Evolutionary conservation across 2,113 vertebrate genomes (phyloP), one percentile per base, ranked within the genome.

Genomic region (Rhinolophus ferrumequinum): DNA sequence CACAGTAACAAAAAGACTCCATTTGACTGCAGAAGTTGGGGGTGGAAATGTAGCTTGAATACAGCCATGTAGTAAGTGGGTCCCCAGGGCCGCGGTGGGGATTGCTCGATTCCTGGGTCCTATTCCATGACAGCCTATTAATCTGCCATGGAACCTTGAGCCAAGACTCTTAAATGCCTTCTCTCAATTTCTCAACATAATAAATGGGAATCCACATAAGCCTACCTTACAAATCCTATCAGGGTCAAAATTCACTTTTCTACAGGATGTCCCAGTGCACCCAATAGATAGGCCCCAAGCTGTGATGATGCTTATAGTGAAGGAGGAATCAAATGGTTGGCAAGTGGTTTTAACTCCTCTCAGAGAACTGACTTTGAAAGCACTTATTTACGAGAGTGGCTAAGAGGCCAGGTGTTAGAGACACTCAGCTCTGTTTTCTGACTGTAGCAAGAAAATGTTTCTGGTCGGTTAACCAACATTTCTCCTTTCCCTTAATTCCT

Each of bases 361-460:
- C 58, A 8, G 16, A 64, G 41, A 95, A 81, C 0, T 91, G 80
- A 73, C 54, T 96, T 92, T 90, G 92, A 93, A 97, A 92, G 94
- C 66, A 58, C 60, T 95, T 64, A 89, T 50, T 72, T 76, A 35
- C 5, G 24, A 84, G 60, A 95, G 70, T 33, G 44, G 19, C 56
- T 83, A 75, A 79, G 35, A 93, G 86, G 67, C 54, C 79, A 94
- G 79, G 16, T 24, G 13, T 72, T 73, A 81, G 24, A 56, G 22
- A 91, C 16, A 80, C 41, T 84, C 33, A 54, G 41, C 28, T 93
- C 58, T 85, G 13, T 81, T 64, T 92, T 93, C 64, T 76, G 26
- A 54, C 35, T 80, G 26, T 13, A 84, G 70, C 89, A 93, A 81
- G 54, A 80, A 95, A 60, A 58, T 22, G 15, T 16, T 62, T 86